A percentile compares a stretch with the other conserved stretches of the same genome.
phyloP scores from a whole-genome alignment of 1,140 invertebrate genomes.

The Trichogramma pretiosum region DNA sequence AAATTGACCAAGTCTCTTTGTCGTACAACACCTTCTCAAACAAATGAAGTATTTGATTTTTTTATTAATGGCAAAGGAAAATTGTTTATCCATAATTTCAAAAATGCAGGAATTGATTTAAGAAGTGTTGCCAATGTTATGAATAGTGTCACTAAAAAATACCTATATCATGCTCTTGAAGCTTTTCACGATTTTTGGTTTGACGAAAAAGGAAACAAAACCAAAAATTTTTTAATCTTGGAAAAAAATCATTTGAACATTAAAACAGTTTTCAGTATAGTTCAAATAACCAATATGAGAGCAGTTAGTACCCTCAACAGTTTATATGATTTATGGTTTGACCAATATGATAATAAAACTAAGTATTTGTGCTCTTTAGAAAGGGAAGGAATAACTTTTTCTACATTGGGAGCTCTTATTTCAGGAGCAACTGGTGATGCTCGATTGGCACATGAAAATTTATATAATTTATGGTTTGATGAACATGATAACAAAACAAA shows the following conservation, averaged over 20 bases:
- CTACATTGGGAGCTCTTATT: constrained; percentile 23
- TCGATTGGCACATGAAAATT: constrained; percentile 3
- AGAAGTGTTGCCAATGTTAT: constrained; percentile 9
- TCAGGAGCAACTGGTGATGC: background rate
- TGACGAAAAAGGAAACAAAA: constrained; percentile 21
- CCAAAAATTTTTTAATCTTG: constrained; percentile 21
- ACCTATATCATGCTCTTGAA: constrained; percentile 1
- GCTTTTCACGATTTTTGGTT: constrained; percentile 21
- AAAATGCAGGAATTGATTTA: constrained; percentile 5
- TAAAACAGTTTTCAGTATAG: constrained; percentile 13
- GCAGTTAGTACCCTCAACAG: constrained; percentile 19
- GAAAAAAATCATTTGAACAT: constrained; percentile 19
- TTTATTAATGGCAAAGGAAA: background rate
- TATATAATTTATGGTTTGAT: constrained; percentile 14
- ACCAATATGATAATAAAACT: constrained; percentile 21
- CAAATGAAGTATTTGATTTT: background rate
- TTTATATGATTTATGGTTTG: constrained; percentile 23
- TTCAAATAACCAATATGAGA: constrained; percentile 17
- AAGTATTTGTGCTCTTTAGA: constrained; percentile 22
- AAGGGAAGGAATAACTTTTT: constrained; percentile 17
- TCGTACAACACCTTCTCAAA: background rate
- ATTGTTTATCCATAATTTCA: background rate
- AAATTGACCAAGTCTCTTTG: constrained; percentile 5
- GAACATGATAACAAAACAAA: background rate
- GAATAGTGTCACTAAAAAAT: background rate